Base-by-base conservation (phyloP, 2,113 vertebrate species). In the Gnathochromis pfefferi region DNA sequence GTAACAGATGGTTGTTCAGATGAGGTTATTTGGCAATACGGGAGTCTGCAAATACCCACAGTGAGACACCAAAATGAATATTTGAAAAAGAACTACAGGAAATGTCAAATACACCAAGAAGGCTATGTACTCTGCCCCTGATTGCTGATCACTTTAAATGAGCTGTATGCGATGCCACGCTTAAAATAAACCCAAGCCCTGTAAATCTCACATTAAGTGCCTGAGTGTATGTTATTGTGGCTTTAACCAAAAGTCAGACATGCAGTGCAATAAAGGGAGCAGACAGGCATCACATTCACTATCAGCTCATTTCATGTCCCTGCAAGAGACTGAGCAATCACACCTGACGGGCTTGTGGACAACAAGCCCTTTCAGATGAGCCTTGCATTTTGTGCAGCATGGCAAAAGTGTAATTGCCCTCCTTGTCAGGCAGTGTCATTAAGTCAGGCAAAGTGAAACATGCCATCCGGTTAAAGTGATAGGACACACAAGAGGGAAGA, bases 371-470 rank as follows among this genome's bases (percentile, higher is more conserved):
- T 86, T 57, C 45, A 88, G 60, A 82, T 49, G 87, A 89, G 91
- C 84, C 85, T 82, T 83, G 83, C 80, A 35, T 90, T 94, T 88
- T 85, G 68, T 91, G 85, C 86, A 53, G 85, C 40, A 63, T n/a
- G 35, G 89, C 45, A 90, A 80, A 65, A 85, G 40, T 81, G 84
- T 91, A 91, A 94, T 91, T 92, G 90, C 84, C 81, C 75, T 86
- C 81, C 42, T 81, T 92, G 93, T 91, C 88, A 91, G 88, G 40
- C 79, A 28, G 88, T 83, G 87, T 89, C 90, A 92, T 92, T 93
- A 93, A 90, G 89, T 87, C 85, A 33, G 83, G 86, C 88, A 83
- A 82, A 94, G 91, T 85, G 88, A 93, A 89, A 89, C 65, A 54
- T 78, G 70, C 78, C 87, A 90, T 88, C 83, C 82, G 26, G 85